phyloP scores from a whole-genome alignment of 92 coral and sea anemone species.

The Epizoanthus stellaris region DNA sequence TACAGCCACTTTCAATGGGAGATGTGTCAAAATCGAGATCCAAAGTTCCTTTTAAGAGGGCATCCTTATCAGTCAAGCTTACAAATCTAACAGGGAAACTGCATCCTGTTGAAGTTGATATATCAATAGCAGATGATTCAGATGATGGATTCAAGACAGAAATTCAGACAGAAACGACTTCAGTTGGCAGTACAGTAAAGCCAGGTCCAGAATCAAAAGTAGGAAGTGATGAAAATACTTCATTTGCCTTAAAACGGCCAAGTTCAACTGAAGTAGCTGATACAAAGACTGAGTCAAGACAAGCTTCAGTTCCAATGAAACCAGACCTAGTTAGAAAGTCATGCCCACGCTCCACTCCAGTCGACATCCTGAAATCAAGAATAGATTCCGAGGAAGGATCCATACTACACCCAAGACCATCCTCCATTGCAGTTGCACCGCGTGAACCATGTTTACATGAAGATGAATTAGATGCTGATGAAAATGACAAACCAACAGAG shows the following conservation, averaged over 20 bases:
- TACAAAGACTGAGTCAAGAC: background rate
- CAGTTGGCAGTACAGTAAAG: background rate
- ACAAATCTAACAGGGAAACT: conserved; percentile 12
- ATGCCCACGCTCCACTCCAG: background rate
- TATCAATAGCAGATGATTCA: background rate
- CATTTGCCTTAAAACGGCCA: background rate
- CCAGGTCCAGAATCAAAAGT: background rate
- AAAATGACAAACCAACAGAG: background rate
- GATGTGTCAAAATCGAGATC: conserved; percentile 13
- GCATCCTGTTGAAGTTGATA: conserved; percentile 37
- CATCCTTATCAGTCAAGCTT: conserved; percentile 20
- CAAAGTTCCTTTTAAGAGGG: conserved; percentile 8
- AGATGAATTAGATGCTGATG: background rate
- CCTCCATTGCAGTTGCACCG: conserved; percentile 18
- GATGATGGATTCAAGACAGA: background rate
- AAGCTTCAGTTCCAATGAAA: background rate
- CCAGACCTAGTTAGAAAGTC: background rate
- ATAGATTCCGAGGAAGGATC: background rate
- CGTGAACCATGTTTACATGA: background rate
- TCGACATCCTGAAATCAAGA: background rate
- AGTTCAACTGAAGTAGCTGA: background rate
- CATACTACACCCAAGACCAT: background rate
- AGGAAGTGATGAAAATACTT: background rate
- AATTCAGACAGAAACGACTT: background rate
- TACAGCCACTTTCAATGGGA: conserved; percentile 26